Base-by-base conservation (phyloP, 2,797 vertebrate species). In the Malurus leucopterus region DNA sequence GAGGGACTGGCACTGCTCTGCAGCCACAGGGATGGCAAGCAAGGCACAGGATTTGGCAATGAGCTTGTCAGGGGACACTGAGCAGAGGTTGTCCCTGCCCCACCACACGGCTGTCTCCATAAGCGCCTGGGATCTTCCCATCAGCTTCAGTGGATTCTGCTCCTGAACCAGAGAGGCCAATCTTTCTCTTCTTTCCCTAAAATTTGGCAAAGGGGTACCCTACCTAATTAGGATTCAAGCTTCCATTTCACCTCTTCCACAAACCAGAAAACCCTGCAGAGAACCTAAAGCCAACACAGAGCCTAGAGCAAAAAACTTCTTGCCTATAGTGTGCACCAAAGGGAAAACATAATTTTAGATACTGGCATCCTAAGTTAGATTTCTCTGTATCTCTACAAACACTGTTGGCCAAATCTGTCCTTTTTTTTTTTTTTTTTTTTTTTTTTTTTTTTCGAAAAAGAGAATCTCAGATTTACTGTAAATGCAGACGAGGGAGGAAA, bases 391-490 rank as follows among this genome's bases (percentile, higher is more conserved):
- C 69, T 38, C 5, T 53, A 3, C 6, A 78, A 61, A 44, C 6
- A 49, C 69, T 69, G 64, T 75, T 57, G 67, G 75, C 77, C 84
- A 91, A 90, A 86, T 78, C 41, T 21, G 27, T 84, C 38, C 40
- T 36, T 85, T 91, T 93, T 86, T n/a, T n/a, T n/a, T 57, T 92
- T 94, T 83, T 92, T n/a, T n/a, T n/a, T n/a, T 55, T 86, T 57
- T 90, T 94, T 88, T 32, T 36, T 2, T 40, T 57, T 92, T 94
- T 83, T 92, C 82, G 24, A 90, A 62, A 95, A 93, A 82, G 72
- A 63, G 95, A 93, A 88, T 94, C 84, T 96, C 91, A 92, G 69
- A 95, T 95, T 95, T 96, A 91, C 95, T 95, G 87, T 96, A 94
- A 95, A 96, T 96, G 93, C 89, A 91, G 94, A 89, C 79, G 6